Conservation (phyloP, 2,113 vertebrate species). For the Sceloporus tristichus region DNA sequence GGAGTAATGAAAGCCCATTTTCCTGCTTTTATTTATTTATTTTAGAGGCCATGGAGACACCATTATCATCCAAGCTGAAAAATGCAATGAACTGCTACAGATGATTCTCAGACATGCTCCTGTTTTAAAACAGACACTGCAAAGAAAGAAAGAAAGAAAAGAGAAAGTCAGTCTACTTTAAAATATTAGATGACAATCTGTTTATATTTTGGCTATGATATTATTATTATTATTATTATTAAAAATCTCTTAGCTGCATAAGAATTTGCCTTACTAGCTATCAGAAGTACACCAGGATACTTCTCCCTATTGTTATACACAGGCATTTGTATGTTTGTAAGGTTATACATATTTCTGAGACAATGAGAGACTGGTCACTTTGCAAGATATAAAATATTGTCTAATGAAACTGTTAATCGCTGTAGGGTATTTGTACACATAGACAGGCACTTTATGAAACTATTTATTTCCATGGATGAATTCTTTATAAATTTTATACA, state of each 20-base stretch:
- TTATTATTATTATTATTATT: slow-evolving; percentile 15
- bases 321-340: slow-evolving; percentile 38
- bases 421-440: too few species aligned
- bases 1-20: slow-evolving; percentile 14
- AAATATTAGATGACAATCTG: slow-evolving; percentile 14
- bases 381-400: neutral
- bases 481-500: neutral
- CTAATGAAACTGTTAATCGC: neutral
- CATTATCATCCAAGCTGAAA: slow-evolving; percentile 39
- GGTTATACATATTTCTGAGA: slow-evolving; percentile 9
- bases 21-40: slow-evolving; percentile 20
- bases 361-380: neutral
- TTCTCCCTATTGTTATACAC: slow-evolving; percentile 30
- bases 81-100: neutral
- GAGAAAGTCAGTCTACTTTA: neutral
- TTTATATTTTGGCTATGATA: slow-evolving; percentile 6
- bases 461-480: neutral
- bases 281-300: neutral
- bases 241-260: slow-evolving; percentile 38
- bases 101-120: neutral
- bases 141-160: slow-evolving; percentile 16
- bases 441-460: neutral
- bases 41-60: slow-evolving; percentile 18
- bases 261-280: slow-evolving; percentile 33
- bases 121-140: neutral